Conservation (phyloP, 2,797 vertebrate species). For the Poeciliopsis infans region DNA sequence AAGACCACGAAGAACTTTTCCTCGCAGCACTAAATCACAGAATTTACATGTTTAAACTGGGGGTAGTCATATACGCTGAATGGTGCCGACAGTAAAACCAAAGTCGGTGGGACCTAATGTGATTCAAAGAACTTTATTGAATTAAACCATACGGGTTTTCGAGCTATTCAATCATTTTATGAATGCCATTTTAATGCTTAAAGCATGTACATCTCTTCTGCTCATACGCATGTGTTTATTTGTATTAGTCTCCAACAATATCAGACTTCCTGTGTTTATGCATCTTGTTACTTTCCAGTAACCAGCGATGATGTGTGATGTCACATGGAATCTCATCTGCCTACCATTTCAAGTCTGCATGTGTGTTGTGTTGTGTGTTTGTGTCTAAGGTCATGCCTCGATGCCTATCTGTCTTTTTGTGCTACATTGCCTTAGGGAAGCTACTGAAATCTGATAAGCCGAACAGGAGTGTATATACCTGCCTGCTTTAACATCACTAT, state of each 20-base stretch:
- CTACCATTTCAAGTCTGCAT: conserved; percentile 37
- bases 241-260: conserved; percentile 11
- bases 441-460: conserved; percentile 82
- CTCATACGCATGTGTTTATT: background rate
- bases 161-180: background rate
- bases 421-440: conserved; percentile 70
- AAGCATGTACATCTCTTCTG: background rate
- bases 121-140: conserved; percentile 38
- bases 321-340: conserved; percentile 47
- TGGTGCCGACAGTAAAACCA: background rate
- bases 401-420: conserved; percentile 80
- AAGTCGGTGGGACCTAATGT: conserved; percentile 29
- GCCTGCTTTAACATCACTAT: conserved; percentile 71
- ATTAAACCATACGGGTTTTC: conserved; percentile 16
- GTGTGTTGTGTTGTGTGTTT: conserved; percentile 38
- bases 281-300: conserved; percentile 33
- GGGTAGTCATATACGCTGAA: conserved; percentile 5
- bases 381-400: conserved; percentile 78
- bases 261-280: conserved; percentile 5
- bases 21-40: conserved; percentile 56
- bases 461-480: conserved; percentile 76
- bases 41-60: conserved; percentile 50
- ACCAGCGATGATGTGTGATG: conserved; percentile 44
- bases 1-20: conserved; percentile 61
- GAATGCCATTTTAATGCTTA: background rate